phyloP scores from a whole-genome alignment of 2,113 vertebrate species.

The Hylia prasina region DNA sequence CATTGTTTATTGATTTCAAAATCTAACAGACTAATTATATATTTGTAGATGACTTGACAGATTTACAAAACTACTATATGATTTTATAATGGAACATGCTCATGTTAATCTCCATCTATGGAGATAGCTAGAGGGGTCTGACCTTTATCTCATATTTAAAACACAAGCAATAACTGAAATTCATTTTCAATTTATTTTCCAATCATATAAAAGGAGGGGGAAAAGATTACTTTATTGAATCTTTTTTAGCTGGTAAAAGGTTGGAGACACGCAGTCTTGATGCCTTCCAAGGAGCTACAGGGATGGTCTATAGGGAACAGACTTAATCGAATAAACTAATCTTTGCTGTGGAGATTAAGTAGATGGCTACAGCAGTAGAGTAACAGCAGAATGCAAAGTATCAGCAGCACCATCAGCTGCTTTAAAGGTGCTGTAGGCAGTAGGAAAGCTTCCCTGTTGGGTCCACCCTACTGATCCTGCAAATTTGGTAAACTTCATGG shows the following conservation, averaged over 20 bases:
- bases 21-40: constrained; percentile 68
- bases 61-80: constrained; percentile 61
- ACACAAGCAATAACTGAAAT: constrained; percentile 79
- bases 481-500: constrained; percentile 81
- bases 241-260: constrained; percentile 67
- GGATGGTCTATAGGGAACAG: constrained; percentile 68
- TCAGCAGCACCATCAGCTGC: constrained; percentile 61
- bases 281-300: constrained; percentile 61
- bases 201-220: constrained; percentile 75
- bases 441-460: constrained; percentile 58
- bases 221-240: constrained; percentile 75
- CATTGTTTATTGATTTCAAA: constrained; percentile 57
- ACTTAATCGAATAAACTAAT: constrained; percentile 81
- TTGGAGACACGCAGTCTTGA: constrained; percentile 60
- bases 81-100: constrained; percentile 70
- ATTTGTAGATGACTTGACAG: constrained; percentile 62
- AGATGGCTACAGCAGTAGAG: constrained; percentile 56
- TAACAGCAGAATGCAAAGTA: constrained; percentile 72
- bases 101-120: constrained; percentile 65
- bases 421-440: constrained; percentile 62
- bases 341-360: constrained; percentile 78
- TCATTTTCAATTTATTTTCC: constrained; percentile 87
- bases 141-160: constrained; percentile 83
- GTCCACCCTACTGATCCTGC: constrained; percentile 68
- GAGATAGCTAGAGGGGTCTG: constrained; percentile 57